These are phyloP conservation scores for Achroia grisella DNA, from an alignment of 1,140 invertebrate genomes.

Conservation along the genomic window DNA sequence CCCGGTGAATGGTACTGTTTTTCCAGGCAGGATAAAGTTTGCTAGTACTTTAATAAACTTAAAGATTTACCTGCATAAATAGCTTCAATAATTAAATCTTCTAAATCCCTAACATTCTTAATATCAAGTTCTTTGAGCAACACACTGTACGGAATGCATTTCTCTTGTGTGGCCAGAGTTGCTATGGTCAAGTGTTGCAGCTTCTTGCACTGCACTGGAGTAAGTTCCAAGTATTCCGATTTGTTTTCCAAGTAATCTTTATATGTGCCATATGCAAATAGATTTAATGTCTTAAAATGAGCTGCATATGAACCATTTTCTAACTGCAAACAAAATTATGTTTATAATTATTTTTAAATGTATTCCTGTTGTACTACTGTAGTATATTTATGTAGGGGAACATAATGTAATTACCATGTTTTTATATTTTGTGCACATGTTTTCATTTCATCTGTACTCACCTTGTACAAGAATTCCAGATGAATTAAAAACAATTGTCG, in stretches of 20 bases:
- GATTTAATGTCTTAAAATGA: constrained; percentile 89
- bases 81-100: constrained; percentile 98
- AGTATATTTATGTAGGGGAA: too few relatives aligned
- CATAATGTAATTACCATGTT: too few relatives aligned
- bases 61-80: constrained; percentile 86
- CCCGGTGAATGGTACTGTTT: too few relatives aligned
- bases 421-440: too few relatives aligned
- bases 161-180: constrained; percentile 92
- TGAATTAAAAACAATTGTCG: too few relatives aligned
- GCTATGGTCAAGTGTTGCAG: constrained; percentile 96
- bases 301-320: constrained; percentile 80
- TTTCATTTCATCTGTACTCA: too few relatives aligned
- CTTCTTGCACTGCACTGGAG: constrained; percentile 88
- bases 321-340: constrained; percentile 73
- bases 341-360: too few relatives aligned
- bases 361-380: too few relatives aligned
- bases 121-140: constrained; percentile 92
- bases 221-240: constrained; percentile 84
- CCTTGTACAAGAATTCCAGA: too few relatives aligned
- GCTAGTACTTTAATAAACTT: background rate
- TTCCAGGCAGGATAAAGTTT: too few relatives aligned
- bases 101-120: constrained; percentile 93
- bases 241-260: constrained; percentile 89
- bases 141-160: constrained; percentile 92
- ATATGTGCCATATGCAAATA: constrained; percentile 97